These are phyloP conservation scores for Urosaurus nigricauda DNA, from an alignment of 2,797 vertebrate species.

Conservation along the genomic window DNA sequence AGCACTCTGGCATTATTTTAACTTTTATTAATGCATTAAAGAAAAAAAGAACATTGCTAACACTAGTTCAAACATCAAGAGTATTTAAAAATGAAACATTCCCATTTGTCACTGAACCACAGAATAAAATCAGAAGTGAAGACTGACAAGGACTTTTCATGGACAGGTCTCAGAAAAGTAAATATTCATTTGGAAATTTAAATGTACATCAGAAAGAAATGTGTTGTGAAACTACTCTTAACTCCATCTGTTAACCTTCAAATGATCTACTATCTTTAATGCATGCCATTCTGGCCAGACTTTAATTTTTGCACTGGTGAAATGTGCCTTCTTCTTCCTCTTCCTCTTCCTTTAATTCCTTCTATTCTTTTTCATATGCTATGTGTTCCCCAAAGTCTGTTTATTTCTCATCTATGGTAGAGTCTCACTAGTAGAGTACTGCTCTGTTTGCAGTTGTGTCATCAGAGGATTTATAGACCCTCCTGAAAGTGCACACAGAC, in stretches of 20 bases:
- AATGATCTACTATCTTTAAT: not conserved
- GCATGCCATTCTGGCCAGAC: not conserved
- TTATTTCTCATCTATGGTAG: slow-evolving; percentile 19
- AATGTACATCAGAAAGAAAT: not conserved
- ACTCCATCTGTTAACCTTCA: not conserved
- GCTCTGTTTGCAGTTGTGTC: slow-evolving; percentile 4
- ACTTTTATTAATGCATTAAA: slow-evolving; percentile 1
- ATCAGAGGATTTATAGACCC: slow-evolving; percentile 16
- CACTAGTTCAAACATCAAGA: not conserved
- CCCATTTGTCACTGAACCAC: not conserved
- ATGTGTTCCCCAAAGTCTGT: not conserved
- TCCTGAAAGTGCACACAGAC: slow-evolving; percentile 3
- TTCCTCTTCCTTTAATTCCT: not conserved
- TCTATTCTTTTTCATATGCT: slow-evolving; percentile 19
- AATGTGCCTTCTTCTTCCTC: slow-evolving; percentile 23
- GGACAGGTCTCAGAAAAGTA: not conserved
- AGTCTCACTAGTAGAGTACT: slow-evolving; percentile 19
- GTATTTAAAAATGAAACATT: not conserved
- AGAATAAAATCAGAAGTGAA: not conserved
- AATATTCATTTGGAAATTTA: not conserved
- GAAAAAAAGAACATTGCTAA: not conserved
- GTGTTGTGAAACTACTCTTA: not conserved
- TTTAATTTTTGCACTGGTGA: slow-evolving; percentile 20
- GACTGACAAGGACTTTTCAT: not conserved
- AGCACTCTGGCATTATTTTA: not conserved